phyloP scores from a whole-genome alignment of 2,113 vertebrate genomes.

The Jacana jacana region DNA sequence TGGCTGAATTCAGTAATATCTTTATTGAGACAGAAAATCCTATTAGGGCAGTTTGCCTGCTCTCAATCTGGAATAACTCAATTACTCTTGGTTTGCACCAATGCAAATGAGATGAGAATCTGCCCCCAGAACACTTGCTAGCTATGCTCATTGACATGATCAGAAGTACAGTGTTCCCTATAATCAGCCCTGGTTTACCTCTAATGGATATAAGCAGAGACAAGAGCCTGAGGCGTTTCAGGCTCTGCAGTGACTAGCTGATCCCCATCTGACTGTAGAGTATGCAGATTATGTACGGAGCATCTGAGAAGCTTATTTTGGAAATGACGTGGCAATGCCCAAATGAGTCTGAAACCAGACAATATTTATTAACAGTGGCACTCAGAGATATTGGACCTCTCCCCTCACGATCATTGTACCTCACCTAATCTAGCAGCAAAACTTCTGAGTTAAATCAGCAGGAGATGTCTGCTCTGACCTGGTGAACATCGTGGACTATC shows the following conservation, averaged over 20 bases:
- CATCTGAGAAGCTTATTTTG: not conserved
- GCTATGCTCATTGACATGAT: conserved; percentile 46
- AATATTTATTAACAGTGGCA: not conserved
- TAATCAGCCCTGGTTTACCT: conserved; percentile 60
- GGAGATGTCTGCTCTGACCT: not conserved
- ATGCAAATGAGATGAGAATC: conserved; percentile 58
- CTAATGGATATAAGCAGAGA: conserved; percentile 63
- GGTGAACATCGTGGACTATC: not conserved
- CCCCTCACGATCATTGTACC: too few species aligned
- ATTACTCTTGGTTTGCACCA: conserved; percentile 59
- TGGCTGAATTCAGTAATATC: conserved; percentile 16
- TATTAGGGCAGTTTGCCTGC: not conserved
- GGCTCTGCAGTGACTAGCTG: conserved; percentile 8
- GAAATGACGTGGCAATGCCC: not conserved
- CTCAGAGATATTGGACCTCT: not conserved
- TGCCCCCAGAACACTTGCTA: conserved; percentile 42
- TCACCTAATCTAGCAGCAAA: not conserved
- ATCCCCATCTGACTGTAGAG: not conserved
- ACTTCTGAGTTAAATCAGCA: not conserved
- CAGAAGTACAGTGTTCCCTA: conserved; percentile 46
- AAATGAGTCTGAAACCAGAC: not conserved
- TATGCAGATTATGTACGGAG: not conserved
- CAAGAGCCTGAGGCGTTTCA: conserved; percentile 55
- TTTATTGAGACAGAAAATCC: conserved; percentile 57
- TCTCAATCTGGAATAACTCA: conserved; percentile 45